Percentiles rank a stretch among this genome's conserved stretches.
These are phyloP conservation scores for Pseudonaja textilis DNA, from an alignment of 2,113 vertebrate species.

Conservation along the genomic window DNA sequence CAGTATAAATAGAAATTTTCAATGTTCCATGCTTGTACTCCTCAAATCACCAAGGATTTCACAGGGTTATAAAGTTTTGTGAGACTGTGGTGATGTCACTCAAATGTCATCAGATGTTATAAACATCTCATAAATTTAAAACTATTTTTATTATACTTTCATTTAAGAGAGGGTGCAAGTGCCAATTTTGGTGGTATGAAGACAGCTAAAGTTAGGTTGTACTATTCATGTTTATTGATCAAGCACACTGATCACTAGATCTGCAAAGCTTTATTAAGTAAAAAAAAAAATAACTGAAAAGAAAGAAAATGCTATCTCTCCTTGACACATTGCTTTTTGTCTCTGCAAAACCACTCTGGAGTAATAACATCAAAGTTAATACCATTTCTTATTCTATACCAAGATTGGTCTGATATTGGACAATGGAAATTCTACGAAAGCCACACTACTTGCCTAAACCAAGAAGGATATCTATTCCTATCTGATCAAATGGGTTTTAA, in stretches of 20 bases:
- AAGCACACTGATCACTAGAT: background rate
- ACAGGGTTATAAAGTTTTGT: background rate
- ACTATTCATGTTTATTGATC: background rate
- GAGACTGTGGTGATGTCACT: background rate
- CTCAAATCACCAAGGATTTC: background rate
- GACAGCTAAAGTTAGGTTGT: background rate
- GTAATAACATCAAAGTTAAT: background rate
- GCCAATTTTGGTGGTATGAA: background rate
- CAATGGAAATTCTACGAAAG: background rate
- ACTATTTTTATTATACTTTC: background rate
- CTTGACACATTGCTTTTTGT: background rate
- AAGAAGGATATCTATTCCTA: background rate
- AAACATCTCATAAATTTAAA: background rate
- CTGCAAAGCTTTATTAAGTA: background rate
- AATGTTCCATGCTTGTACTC: background rate
- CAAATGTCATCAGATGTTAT: background rate
- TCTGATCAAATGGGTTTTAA: background rate
- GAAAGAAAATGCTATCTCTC: background rate
- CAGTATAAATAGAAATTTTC: background rate
- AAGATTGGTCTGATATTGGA: conserved; percentile 2
- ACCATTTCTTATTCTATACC: background rate
- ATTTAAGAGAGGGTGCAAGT: background rate
- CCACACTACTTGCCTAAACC: background rate
- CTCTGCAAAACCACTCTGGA: background rate
- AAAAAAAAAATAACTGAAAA: background rate